Conservation (phyloP, 2,797 vertebrate species). For the Sparus aurata region DNA sequence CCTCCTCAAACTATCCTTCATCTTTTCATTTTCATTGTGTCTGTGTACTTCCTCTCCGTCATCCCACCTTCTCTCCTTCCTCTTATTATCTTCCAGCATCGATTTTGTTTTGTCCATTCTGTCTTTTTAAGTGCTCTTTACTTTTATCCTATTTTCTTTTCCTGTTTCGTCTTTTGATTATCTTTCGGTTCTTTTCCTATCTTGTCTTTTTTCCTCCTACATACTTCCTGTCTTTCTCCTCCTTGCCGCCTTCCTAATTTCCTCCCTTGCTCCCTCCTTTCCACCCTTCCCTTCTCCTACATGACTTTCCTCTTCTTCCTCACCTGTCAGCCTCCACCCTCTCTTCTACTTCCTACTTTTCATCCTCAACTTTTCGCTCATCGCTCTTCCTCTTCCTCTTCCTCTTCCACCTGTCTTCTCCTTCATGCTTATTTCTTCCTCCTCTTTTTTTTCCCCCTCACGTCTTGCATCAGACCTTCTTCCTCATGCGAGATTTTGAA, state of each 20-base stretch:
- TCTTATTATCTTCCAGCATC: not conserved
- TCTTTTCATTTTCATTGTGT: not conserved
- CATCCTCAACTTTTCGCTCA: not conserved
- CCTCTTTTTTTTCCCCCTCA: not conserved
- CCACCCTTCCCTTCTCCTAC: not conserved
- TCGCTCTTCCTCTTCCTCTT: constrained; percentile 8
- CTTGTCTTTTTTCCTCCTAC: not conserved
- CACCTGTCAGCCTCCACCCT: too few relatives aligned
- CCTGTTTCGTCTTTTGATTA: not conserved
- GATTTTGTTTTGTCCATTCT: not conserved
- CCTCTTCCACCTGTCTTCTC: not conserved
- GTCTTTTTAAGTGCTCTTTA: not conserved
- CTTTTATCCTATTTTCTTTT: not conserved
- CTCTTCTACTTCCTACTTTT: too few relatives aligned
- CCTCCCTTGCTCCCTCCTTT: not conserved
- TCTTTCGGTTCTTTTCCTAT: not conserved
- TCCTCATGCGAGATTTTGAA: constrained; percentile 31
- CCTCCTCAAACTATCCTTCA: not conserved
- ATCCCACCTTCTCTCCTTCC: too few relatives aligned
- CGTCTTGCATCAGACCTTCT: constrained; percentile 28
- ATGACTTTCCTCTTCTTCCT: not conserved
- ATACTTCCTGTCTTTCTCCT: not conserved
- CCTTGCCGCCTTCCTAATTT: not conserved
- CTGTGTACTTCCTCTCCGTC: too few relatives aligned
- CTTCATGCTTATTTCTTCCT: not conserved